These are phyloP conservation scores for Catharus bicknelli DNA, from an alignment of 2,113 vertebrate species.

Conservation along the genomic window DNA sequence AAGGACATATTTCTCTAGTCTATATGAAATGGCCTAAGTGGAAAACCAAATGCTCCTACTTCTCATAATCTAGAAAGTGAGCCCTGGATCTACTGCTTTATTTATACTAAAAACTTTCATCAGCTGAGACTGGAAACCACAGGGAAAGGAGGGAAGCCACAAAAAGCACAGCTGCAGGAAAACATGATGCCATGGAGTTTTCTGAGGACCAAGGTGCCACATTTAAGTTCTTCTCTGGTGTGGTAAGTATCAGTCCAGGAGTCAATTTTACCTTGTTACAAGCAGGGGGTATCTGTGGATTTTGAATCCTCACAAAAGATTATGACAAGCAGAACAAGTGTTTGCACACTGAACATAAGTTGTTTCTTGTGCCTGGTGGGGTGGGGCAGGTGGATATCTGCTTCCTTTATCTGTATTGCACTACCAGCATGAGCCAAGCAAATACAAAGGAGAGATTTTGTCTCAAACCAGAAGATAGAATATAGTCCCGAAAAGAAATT, in stretches of 20 bases:
- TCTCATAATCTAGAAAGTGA: not conserved
- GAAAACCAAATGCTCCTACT: not conserved
- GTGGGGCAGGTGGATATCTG: not conserved
- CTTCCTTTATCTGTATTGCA: not conserved
- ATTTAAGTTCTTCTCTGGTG: not conserved
- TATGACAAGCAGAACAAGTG: not conserved
- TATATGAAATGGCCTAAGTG: not conserved
- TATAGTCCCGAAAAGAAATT: not conserved
- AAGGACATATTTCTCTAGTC: not conserved
- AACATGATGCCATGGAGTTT: not conserved
- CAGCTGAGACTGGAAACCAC: not conserved
- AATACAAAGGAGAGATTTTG: not conserved
- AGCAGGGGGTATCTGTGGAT: not conserved
- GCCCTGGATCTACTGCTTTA: not conserved
- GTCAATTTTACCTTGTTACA: not conserved
- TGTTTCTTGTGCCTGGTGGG: not conserved
- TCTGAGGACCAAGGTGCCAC: not conserved
- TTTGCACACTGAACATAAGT: not conserved
- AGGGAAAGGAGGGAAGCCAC: not conserved
- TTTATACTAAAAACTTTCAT: not conserved
- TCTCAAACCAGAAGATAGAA: not conserved
- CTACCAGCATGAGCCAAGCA: not conserved
- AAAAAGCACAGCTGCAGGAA: not conserved
- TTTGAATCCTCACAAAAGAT: not conserved
- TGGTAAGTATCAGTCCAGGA: not conserved